These are phyloP conservation scores for Calypte anna DNA, from an alignment of 2,113 vertebrate genomes.

Conservation along the genomic window DNA sequence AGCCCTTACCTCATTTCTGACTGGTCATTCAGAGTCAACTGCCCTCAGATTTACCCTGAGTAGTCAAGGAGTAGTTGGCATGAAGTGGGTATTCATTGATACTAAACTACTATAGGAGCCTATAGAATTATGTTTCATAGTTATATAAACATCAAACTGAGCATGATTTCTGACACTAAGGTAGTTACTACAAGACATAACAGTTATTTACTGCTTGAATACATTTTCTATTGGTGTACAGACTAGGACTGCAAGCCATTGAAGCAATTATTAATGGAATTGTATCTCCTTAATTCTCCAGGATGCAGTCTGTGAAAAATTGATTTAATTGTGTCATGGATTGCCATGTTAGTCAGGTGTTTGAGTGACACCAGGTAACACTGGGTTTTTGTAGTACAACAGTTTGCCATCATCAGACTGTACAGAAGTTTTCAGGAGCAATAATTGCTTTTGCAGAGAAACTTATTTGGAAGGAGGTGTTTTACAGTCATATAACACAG, in stretches of 20 bases:
- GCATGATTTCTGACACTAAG: background rate
- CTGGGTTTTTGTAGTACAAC: background rate
- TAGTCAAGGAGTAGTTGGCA: background rate
- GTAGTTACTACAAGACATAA: background rate
- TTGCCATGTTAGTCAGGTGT: background rate
- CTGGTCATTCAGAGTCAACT: background rate
- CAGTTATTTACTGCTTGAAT: background rate
- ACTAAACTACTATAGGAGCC: background rate
- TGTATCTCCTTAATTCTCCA: slow-evolving; percentile 7
- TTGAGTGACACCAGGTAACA: background rate
- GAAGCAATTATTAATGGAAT: background rate
- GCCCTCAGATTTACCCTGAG: background rate
- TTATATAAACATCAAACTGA: background rate
- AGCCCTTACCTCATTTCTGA: background rate
- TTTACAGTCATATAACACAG: background rate
- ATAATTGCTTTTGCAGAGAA: background rate
- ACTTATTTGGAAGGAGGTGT: background rate
- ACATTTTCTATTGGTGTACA: background rate
- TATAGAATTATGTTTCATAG: background rate
- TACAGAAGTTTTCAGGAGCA: background rate
- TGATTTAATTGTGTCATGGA: background rate
- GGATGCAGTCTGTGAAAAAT: background rate
- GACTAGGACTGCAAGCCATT: background rate
- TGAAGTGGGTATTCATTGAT: background rate
- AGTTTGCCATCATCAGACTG: background rate